Evolutionary conservation across 2,888 invertebrate genomes (phyloP), one percentile per base, ranked within the genome.

Genomic region (Meliscaeva auricollis): DNA sequence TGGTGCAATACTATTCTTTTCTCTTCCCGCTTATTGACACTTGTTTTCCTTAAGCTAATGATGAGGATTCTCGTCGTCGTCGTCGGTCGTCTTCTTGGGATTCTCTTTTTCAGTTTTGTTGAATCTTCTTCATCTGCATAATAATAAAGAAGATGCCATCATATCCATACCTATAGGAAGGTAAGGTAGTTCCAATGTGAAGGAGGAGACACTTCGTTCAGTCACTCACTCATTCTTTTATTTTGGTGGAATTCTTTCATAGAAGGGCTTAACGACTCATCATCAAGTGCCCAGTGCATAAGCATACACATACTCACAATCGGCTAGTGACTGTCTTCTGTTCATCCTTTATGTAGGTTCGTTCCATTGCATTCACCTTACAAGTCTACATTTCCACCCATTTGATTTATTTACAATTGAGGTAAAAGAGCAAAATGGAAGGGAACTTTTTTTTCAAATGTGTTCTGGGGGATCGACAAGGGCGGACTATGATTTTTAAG

Each of bases 391-490:
- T 58, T 68, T 80, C 46, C 48, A 81, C 17, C 46, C 54, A 48
- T 75, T 81, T 80, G 80, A 80, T 80, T 80, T 75, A 70, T 81
- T 81, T 81, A 64, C 80, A 75, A 81, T 70, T 64, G 69, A 75
- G 68, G 62, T 64, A 72, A 81, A 81, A 69, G 75, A 75, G 80
- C 75, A 75, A 66, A 79, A 58, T 32, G 26, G 15, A 32, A 62
- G 50, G 17, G n/a, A 30, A 32, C 17, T 4, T 13, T 48, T 15
- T 41, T 15, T n/a, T 30, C 3, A 60, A 60, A 54, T 35, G 20
- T 17, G 8, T 64, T 20, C 17, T 50, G 30, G 32, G 30, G 41
- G 38, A 38, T 8, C n/a, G 0, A 7, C 68, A 74, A 26, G 73
- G 32, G 9, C 26, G 79, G 79, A 17, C 8, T 48, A 9, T 38